Percentiles rank a stretch among this genome's conserved stretches.
These are phyloP conservation scores for Elysia chlorotica DNA, from an alignment of 1,140 invertebrate species.

Conservation along the genomic window DNA sequence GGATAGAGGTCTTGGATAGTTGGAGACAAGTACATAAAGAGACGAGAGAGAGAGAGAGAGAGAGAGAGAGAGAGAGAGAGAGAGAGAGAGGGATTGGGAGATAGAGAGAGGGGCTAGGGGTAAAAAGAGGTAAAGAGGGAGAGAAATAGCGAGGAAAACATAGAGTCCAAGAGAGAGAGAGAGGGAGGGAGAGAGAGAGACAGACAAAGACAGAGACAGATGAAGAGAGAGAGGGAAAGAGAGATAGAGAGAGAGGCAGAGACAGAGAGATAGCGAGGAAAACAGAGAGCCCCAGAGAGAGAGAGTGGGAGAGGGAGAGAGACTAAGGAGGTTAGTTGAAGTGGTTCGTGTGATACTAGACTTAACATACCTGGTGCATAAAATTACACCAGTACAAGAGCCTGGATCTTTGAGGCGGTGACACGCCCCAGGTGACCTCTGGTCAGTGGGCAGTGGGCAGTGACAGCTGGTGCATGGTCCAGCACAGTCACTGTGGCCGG, in stretches of 20 bases:
- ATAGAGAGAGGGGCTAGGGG: not conserved
- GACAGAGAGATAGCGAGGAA: conserved; percentile 17
- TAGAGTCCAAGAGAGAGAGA: too few relatives aligned
- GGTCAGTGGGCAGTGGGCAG: too few relatives aligned
- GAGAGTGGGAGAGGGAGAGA: not conserved
- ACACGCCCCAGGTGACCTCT: too few relatives aligned
- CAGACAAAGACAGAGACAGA: not conserved
- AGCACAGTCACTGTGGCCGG: too few relatives aligned
- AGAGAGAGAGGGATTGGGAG: not conserved
- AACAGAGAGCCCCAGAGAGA: conserved; percentile 12
- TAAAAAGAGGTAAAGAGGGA: not conserved
- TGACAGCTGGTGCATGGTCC: too few relatives aligned
- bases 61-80: not conserved
- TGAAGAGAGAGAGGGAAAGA: not conserved
- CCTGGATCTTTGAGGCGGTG: too few relatives aligned
- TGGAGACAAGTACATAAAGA: not conserved
- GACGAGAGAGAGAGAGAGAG: not conserved
- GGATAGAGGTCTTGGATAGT: too few relatives aligned
- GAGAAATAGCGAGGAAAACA: too few relatives aligned
- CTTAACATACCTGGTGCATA: too few relatives aligned
- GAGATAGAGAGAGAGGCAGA: conserved; percentile 7
- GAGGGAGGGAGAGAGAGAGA: not conserved
- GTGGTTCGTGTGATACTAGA: too few relatives aligned
- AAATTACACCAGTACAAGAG: too few relatives aligned
- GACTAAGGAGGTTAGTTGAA: too few relatives aligned